Evolutionary conservation across 2,797 vertebrate genomes (phyloP), one percentile per base, ranked within the genome.

Genomic region (Manis crassicaudata): DNA sequence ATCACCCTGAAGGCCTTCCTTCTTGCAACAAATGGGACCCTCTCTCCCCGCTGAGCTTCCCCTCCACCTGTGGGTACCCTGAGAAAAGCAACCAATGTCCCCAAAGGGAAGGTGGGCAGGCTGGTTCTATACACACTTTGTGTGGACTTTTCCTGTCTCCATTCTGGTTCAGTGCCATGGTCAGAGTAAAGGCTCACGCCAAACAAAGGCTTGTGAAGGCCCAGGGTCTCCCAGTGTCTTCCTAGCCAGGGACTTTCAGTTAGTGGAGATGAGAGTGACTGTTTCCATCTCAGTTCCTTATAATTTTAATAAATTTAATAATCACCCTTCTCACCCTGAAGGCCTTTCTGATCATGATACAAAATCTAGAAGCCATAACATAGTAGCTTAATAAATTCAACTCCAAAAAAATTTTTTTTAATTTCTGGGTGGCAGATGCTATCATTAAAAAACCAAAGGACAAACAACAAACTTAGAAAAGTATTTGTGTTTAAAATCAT

Each of bases 331-430:
- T 79, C 27, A 88, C 25, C 12, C 37, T 62, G 25, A 91, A 85
- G n/a, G 29, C 3, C 63, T 89, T 89, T 77, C 46, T 62, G 37
- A 35, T 60, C 43, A 58, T 35, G 58, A 68, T 56, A 73, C 56
- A 77, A 70, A 96, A 88, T 5, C 75, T 58, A 85, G 32, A 92
- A 72, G 20, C 60, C 25, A 11, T 70, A 90, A 67, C 94, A 84
- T 18, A 73, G 46, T 86, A 92, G 12, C 35, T 72, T 37, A 52
- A 88, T 92, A 70, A 87, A 88, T 60, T 75, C 72, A 79, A 70
- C 35, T 68, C 35, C 50, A n/a, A 14, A 35, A 46, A 20, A 46
- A 17, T 67, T 52, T 62, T 58, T 43, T 14, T 18, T 21, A 79
- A 75, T 72, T 83, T 88, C 80, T 92, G 2, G 10, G 13, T 50